Base-by-base conservation (phyloP, 2,888 invertebrate species). In the Deladenus siricidicola region DNA sequence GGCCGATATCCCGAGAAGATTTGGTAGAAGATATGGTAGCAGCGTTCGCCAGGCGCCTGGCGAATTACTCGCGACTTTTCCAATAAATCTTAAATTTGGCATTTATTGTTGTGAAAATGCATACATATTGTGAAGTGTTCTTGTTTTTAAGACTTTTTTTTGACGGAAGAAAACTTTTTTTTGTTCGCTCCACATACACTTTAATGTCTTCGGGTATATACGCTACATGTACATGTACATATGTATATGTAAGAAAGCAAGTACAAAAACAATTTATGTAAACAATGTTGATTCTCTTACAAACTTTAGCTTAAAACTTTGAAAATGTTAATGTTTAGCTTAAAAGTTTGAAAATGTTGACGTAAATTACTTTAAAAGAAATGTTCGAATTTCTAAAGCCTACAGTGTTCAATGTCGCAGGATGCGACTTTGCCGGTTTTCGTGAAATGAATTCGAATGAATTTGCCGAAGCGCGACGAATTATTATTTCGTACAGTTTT, bases 391-490 rank as follows among this genome's bases (percentile, higher is more conserved):
- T n/a, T n/a, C n/a, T n/a, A n/a, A n/a, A n/a, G 86, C 91, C 89
- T 86, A 96, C 94, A 99, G 80, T 93, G 93, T 84, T 99, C 98
- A 84, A 99, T 98, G 84, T 99, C 98, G 85, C 94, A 96, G 86
- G 96, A 98, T 82, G 98, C 94, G 85, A 98, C 86, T 87, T 94
- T 94, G 83, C 96, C 96, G 84, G 89, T 88, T 75, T 92, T 90
- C 73, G 94, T 94, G 85, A 98, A 98, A 84, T 99, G 98, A 83
- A 98, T 98, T 87, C 98, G 91, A 86, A 98, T 96, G 88, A 98
- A 98, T 88, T 98, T 98, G 88, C 93, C 93, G 89, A 98, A 98
- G 87, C 96, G 91, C 75, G 96, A 98, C 71, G 96, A 98, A 89
- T 98, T 98, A 85, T 98, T 96, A 85, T 98, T 98, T 88, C 96